Base-by-base conservation (phyloP, 2,797 vertebrate species). In the Diglossa cyanea region DNA sequence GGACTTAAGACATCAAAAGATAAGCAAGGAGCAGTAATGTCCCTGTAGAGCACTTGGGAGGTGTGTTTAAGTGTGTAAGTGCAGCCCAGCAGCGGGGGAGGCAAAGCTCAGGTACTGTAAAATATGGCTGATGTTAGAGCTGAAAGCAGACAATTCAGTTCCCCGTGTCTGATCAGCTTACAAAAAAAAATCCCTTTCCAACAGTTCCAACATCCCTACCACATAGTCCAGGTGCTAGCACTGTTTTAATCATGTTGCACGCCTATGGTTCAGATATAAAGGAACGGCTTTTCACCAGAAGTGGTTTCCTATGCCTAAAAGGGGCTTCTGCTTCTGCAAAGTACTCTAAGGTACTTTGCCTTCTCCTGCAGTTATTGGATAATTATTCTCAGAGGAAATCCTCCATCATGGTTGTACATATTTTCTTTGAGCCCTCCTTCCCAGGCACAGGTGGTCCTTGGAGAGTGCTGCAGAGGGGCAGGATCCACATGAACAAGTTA, bases 31-130 rank as follows among this genome's bases (percentile, higher is more conserved):
- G 58, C 30, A 6, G 11, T 23, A 16, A 14, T 7, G 14, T 44
- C 30, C 26, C 68, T 45, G 9, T 7, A 53, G 71, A 78, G 31
- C 55, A 51, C 31, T 15, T 26, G 55, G 33, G 40, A 85, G 45
- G 12, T 13, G 17, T n/a, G 13, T 13, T 11, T n/a, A 68, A 42
- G 17, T n/a, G 13, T 13, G 13, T n/a, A 68, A 42, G 21, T 66
- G 47, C 72, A 80, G 78, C 50, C 44, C 45, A 79, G 75, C 57
- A 42, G 60, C 4, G 1, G 31, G 9, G 28, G 37, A 31, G 39
- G 73, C n/a, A 78, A 74, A 90, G 54, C 88, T 95, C 89, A 93
- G 91, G 94, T 77, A 90, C 12, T 90, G 30, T 50, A 82, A 67
- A 57, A 45, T 45, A 62, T 57, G 40, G 67, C 53, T 63, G 42